phyloP scores from a whole-genome alignment of 2,888 invertebrate species.

The Meliscaeva auricollis region DNA sequence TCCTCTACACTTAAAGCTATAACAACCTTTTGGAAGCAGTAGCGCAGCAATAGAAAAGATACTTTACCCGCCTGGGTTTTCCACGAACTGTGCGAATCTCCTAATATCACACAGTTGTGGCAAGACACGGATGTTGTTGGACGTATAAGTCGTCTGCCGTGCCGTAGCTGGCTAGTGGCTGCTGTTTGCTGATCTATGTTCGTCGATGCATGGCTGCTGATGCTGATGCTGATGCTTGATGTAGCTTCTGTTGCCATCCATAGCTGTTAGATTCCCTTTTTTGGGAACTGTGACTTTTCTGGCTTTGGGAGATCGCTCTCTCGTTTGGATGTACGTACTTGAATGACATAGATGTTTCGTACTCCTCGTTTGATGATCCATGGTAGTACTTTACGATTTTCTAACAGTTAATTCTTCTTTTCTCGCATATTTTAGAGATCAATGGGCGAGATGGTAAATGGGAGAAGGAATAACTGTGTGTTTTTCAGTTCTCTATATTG shows the following conservation, averaged over 20 bases:
- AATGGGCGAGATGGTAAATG: constrained; percentile 64
- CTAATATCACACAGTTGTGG: constrained; percentile 70
- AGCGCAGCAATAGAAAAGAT: constrained; percentile 49
- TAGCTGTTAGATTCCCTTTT: constrained; percentile 72
- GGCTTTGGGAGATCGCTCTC: constrained; percentile 67
- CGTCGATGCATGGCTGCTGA: constrained; percentile 32
- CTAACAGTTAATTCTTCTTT: constrained; percentile 73
- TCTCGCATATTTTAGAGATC: constrained; percentile 62
- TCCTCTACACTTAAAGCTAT: constrained; percentile 37
- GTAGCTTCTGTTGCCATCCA: constrained; percentile 32
- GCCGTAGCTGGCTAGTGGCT: constrained; percentile 44
- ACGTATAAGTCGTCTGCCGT: constrained; percentile 50
- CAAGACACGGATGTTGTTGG: constrained; percentile 67
- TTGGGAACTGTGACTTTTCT: constrained; percentile 75
- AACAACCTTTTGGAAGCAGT: constrained; percentile 44
- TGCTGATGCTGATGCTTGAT: constrained; percentile 23
- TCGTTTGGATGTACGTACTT: constrained; percentile 62
- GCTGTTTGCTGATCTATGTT: constrained; percentile 56
- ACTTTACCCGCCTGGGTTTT: constrained; percentile 60
- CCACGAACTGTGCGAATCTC: constrained; percentile 74
- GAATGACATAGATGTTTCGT: constrained; percentile 73
- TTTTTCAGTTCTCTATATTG: constrained; percentile 51
- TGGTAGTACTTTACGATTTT: constrained; percentile 67
- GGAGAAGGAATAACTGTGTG: constrained; percentile 53
- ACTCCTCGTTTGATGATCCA: constrained; percentile 60